Percentiles rank a stretch among this genome's conserved stretches.
phyloP scores from a whole-genome alignment of 2,113 vertebrate genomes.

The Oryctolagus cuniculus region mOryCun1.1 NC_091435.1:156847501-156848000 shows the following conservation, averaged over 20 bases:
- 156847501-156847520: not conserved
- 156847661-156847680: not conserved
- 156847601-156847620: not conserved
- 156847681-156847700: not conserved
- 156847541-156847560: not conserved
- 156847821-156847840: constrained; percentile 7
- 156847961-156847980: not conserved
- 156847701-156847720: not conserved
- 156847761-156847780: not conserved
- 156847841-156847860: constrained; percentile 23
- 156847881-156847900: not conserved
- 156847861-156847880: not conserved
- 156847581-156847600: not conserved
- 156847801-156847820: not conserved
- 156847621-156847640: not conserved
- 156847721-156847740: not conserved
- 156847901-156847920: not conserved
- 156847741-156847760: not conserved
- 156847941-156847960: not conserved
- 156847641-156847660: not conserved
- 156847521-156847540: not conserved
- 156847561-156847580: not conserved
- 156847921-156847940: not conserved
- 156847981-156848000: not conserved
- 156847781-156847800: not conserved